Percentiles rank a stretch among this genome's conserved stretches.
Conservation (phyloP, 2,113 vertebrate genomes). For the Pseudorectes ferrugineus region DNA sequence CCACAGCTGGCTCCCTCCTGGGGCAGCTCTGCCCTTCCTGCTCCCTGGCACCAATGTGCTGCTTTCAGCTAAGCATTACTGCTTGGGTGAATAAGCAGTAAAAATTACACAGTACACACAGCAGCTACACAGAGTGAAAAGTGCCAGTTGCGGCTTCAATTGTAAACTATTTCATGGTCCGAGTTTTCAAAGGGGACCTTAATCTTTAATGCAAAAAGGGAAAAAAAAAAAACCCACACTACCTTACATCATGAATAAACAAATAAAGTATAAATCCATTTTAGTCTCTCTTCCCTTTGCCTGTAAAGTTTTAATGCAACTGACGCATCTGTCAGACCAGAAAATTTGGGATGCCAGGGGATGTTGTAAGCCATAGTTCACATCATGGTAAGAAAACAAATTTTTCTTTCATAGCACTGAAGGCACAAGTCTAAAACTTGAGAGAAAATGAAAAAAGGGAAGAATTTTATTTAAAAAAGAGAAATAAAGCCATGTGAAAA, state of each 20-base stretch:
- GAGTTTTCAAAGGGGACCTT: neutral
- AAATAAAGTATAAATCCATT: neutral
- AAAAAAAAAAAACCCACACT: neutral
- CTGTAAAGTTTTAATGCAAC: neutral
- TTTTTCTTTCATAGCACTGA: neutral
- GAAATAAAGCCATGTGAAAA: neutral
- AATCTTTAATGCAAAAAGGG: neutral
- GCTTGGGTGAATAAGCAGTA: neutral
- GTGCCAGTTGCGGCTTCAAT: neutral
- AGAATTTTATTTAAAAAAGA: neutral
- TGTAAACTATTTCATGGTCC: neutral
- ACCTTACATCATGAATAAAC: neutral
- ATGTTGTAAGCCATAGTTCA: neutral
- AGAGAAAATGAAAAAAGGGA: neutral
- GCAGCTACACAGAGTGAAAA: neutral
- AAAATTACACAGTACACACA: neutral
- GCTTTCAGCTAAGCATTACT: neutral
- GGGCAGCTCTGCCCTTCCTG: neutral
- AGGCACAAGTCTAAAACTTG: neutral
- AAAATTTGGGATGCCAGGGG: neutral
- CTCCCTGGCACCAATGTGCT: neutral
- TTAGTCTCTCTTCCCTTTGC: neutral
- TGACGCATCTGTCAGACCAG: neutral
- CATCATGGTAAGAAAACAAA: neutral
- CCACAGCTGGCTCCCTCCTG: fast-evolving